A percentile compares a stretch with the other conserved stretches of the same genome.
These are phyloP conservation scores for Chalcosyrphus nemorum DNA, from an alignment of 2,888 invertebrate species.

Conservation along the genomic window DNA sequence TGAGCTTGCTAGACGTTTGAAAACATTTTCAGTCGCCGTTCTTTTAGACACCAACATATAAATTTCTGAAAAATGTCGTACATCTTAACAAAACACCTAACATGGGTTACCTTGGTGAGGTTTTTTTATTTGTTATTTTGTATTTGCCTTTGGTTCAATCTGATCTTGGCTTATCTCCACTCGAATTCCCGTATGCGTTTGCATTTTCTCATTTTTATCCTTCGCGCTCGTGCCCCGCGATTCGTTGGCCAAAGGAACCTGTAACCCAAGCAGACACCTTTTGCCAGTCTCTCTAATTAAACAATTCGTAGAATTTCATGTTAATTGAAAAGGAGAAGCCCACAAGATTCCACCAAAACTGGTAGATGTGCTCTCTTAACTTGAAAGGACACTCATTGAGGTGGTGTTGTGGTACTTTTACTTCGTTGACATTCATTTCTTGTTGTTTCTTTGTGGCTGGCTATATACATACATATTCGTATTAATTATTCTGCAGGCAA, in stretches of 20 bases:
- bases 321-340: conserved; percentile 82
- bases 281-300: conserved; percentile 80
- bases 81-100: conserved; percentile 71
- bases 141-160: conserved; percentile 47
- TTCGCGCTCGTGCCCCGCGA: conserved; percentile 71
- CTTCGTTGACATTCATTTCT: conserved; percentile 61
- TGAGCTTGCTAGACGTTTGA: background rate
- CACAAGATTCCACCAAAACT: conserved; percentile 60
- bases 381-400: conserved; percentile 28
- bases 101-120: conserved; percentile 16
- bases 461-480: conserved; percentile 47
- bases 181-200: conserved; percentile 61
- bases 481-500: conserved; percentile 59
- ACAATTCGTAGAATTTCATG: conserved; percentile 83
- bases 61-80: conserved; percentile 60
- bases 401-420: conserved; percentile 32
- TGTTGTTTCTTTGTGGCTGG: conserved; percentile 31
- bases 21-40: conserved; percentile 8
- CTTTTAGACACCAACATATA: background rate
- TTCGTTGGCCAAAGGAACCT: conserved; percentile 48
- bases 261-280: conserved; percentile 73
- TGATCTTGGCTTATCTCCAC: conserved; percentile 58
- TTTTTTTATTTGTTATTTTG: conserved; percentile 13
- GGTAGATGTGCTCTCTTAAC: conserved; percentile 46
- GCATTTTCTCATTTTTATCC: conserved; percentile 66